Evolutionary conservation across 1,140 invertebrate species (phyloP).

Genomic region (Pseudobourletiella spinata): DNA sequence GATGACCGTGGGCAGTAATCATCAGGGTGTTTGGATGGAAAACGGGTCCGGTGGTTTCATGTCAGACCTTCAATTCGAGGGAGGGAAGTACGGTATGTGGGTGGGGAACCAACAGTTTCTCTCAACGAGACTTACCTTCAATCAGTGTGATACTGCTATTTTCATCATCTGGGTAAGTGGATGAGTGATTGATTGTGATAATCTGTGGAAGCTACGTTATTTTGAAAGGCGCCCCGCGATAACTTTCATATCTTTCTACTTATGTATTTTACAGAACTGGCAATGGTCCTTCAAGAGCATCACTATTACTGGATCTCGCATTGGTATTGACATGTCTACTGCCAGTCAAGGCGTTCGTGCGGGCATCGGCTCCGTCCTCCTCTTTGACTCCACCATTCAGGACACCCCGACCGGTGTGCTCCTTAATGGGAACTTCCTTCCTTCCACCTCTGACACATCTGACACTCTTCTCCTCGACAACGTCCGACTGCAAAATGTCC

Average conservation of each 20-base stretch:
- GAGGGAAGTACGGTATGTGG: conserved; percentile 33
- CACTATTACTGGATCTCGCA: conserved; percentile 1
- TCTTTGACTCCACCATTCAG: conserved; percentile 23
- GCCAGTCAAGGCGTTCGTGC: background rate
- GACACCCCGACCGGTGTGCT: conserved; percentile 23
- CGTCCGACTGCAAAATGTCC: conserved; percentile 11
- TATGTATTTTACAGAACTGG: conserved; percentile 25
- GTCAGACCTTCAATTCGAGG: conserved; percentile 30
- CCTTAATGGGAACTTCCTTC: conserved; percentile 1
- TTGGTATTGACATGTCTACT: conserved; percentile 27
- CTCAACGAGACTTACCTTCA: conserved; percentile 19
- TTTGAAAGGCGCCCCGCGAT: no score
- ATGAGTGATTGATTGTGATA: background rate
- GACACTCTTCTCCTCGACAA: conserved; percentile 30
- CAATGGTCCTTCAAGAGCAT: conserved; percentile 33
- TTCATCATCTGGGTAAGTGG: conserved; percentile 33
- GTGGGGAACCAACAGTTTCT: conserved; percentile 35
- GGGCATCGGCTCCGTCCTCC: conserved; percentile 23
- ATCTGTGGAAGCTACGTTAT: background rate
- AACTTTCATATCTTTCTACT: background rate
- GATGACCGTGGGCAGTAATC: conserved; percentile 18
- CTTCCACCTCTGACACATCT: conserved; percentile 11
- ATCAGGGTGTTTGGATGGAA: conserved; percentile 34
- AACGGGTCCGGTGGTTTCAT: conserved; percentile 35
- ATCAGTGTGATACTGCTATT: conserved; percentile 22